Percentiles rank a stretch among this genome's conserved stretches.
phyloP scores from a whole-genome alignment of 2,797 vertebrate species.

The Propithecus deckenii region DNA sequence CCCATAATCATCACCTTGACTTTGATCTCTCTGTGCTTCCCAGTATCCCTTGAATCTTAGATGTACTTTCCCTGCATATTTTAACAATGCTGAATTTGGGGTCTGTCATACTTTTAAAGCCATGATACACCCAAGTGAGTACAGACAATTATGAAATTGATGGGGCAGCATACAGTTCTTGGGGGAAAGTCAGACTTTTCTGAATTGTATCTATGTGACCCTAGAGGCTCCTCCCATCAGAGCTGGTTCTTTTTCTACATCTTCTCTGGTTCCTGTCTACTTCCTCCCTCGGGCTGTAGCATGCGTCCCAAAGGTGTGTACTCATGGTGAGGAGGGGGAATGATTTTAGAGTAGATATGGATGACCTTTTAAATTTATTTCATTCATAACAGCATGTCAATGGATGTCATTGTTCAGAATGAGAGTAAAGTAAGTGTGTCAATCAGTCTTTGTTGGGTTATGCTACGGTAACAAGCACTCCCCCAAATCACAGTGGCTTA shows the following conservation, averaged over 20 bases:
- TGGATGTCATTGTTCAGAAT: not conserved
- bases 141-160: not conserved
- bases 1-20: not conserved
- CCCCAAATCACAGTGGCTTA: not conserved
- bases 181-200: not conserved
- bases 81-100: not conserved
- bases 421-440: not conserved
- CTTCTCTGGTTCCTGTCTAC: not conserved
- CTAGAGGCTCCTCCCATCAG: not conserved
- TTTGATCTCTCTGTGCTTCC: not conserved
- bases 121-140: not conserved
- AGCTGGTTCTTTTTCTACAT: not conserved
- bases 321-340: not conserved
- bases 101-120: not conserved
- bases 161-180: not conserved
- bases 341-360: not conserved
- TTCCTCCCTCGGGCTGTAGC: not conserved
- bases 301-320: not conserved
- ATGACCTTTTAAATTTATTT: not conserved
- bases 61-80: not conserved
- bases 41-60: not conserved
- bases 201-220: not conserved
- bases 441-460: not conserved
- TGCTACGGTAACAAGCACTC: not conserved
- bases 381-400: not conserved